Evolutionary conservation across 92 coral and sea anemone species (phyloP), one percentile per base, ranked within the genome.

Genomic region (Phenganax marumi): DNA sequence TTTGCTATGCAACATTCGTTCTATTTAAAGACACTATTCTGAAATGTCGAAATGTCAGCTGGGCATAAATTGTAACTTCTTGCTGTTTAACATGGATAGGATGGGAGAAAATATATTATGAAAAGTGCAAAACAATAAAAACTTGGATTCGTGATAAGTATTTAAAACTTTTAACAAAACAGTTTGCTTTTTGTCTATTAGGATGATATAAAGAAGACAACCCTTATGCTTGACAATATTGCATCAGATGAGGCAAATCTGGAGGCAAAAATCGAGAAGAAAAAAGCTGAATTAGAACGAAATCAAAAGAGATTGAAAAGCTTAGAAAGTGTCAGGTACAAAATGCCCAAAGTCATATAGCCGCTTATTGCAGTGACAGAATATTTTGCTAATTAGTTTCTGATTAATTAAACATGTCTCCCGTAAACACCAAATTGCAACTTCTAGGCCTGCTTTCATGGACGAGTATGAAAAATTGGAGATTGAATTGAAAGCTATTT

Each of bases 231-330:
- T 23, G 97, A 95, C 89, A 95, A 95, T 88, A 95, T 95, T 88
- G 98, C 98, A 50, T 95, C 98, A 39, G 98, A 95, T 85, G 98
- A 95, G 82, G 98, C 98, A 50, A 95, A 92, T 83, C 83, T 94
- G 70, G 98, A 94, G 81, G 88, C 98, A 23, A 94, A 94, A 88
- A 94, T 94, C 79, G 98, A 94, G 65, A 94, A 94, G 88, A 94
- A 94, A 71, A 94, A 94, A 75, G 92, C 88, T 80, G 98, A 94
- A 73, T 85, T 94, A 58, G 98, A 94, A 66, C 87, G 98, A 82
- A 94, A 94, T 80, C 97, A 94, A 81, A 94, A 94, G 75, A 81
- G 98, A 70, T 52, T 94, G 56, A 85, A 91, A 73, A 94, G 98
- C 50, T 83, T 94, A 70, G 98, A 94, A 73, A 92, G 94, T 64